Base-by-base conservation (phyloP, 2,113 vertebrate genomes). In the Nannobrachium achirus region DNA sequence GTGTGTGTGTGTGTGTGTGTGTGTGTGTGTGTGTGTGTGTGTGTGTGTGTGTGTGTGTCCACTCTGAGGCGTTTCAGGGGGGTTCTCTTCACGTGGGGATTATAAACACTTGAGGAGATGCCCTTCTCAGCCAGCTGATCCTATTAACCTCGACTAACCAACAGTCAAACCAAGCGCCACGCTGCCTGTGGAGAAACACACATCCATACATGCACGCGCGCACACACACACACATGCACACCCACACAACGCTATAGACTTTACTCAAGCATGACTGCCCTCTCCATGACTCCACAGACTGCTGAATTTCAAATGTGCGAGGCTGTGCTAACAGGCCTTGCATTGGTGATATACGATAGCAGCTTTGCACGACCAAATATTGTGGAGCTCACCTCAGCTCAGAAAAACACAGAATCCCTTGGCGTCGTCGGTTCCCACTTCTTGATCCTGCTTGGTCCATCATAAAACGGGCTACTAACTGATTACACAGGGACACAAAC, bases 101-200 rank as follows among this genome's bases (percentile, higher is more conserved):
- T 70, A 85, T 80, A 63, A 73, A 76, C 79, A 81, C 77, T 72
- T 53, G 66, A 81, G 58, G 59, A 68, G 69, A 78, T 61, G 69
- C 56, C 57, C 78, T 59, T 57, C 60, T 63, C 65, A 86, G 52
- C 63, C 71, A 76, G 40, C 51, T 76, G 71, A 88, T 86, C 85
- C 62, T 61, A 81, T 87, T 83, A 87, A 85, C 83, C 85, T 76
- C 66, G 40, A 63, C 80, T 78, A 77, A 80, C 78, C 46, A 69
- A 59, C 71, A 83, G 72, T 81, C 75, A 66, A 77, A 63, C 73
- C 66, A 66, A 70, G 63, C 56, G 41, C 62, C 50, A 69, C 8
- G 13, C 75, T 69, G 45, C 59, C 50, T 11, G 25, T 51, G 38
- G 38, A 59, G 15, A 11, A 5, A 38, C 48, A 49, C 41, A 33